A percentile compares a stretch with the other conserved stretches of the same genome.
Evolutionary conservation across 2,888 invertebrate genomes (phyloP).

Genomic region (Eupeodes luniger): DNA sequence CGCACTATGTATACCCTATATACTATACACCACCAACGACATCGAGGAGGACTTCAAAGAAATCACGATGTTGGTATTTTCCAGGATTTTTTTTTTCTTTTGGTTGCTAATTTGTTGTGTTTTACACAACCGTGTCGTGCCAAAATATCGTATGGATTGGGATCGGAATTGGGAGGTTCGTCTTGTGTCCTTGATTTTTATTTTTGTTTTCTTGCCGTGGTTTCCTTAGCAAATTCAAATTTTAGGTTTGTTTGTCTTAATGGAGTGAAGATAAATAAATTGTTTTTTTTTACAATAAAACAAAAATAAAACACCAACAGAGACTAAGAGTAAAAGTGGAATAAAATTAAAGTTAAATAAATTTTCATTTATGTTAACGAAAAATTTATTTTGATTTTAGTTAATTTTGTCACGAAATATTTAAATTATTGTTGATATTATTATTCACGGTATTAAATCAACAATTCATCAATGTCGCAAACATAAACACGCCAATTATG

Average conservation of each 20-base stretch:
- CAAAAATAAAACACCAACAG: too few species aligned
- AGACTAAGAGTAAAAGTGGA: background rate
- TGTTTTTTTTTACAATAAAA: background rate
- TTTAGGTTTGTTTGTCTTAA: conserved; percentile 15
- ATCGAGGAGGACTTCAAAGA: conserved; percentile 10
- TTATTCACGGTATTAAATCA: background rate
- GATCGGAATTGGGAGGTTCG: background rate
- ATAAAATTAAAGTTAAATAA: background rate
- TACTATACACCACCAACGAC: background rate
- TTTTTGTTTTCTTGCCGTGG: background rate
- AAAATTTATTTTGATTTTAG: background rate
- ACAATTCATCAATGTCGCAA: background rate
- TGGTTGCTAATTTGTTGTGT: conserved; percentile 28
- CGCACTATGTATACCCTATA: conserved; percentile 19
- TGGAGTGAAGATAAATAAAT: conserved; percentile 27
- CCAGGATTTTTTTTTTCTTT: background rate
- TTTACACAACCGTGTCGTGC: conserved; percentile 7
- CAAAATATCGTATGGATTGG: background rate
- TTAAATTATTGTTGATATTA: background rate
- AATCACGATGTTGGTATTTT: conserved; percentile 27
- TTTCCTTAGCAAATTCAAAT: background rate
- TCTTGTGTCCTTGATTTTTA: background rate
- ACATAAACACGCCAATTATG: too few species aligned
- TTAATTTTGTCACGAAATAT: conserved; percentile 3
- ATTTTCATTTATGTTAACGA: background rate